These are phyloP conservation scores for Temnothorax curvispinosus DNA, from an alignment of 1,140 invertebrate genomes.

Conservation along the genomic window DNA sequence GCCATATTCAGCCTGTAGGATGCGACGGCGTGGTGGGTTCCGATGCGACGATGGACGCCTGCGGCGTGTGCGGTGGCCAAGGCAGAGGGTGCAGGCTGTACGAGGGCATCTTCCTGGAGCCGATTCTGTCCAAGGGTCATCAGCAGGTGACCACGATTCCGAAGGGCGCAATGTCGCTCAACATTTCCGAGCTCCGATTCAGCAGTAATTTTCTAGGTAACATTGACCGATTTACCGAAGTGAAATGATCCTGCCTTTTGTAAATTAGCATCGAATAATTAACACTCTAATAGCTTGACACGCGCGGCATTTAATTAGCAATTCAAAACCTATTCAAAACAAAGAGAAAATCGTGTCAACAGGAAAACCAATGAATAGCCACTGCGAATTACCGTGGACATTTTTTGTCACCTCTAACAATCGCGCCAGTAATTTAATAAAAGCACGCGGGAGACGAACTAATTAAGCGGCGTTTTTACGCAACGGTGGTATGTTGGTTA, in stretches of 20 bases:
- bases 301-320: not conserved
- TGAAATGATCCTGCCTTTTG: not conserved
- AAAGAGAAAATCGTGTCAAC: not conserved
- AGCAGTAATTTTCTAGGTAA: conserved; percentile 95
- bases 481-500: conserved; percentile 32
- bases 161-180: conserved; percentile 95
- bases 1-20: conserved; percentile 86
- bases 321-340: not conserved
- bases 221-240: conserved; percentile 69
- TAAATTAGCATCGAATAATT: not conserved
- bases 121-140: conserved; percentile 93
- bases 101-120: conserved; percentile 93
- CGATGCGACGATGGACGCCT: conserved; percentile 87
- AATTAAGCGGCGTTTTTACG: not conserved
- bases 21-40: conserved; percentile 91
- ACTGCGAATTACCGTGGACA: not conserved
- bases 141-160: conserved; percentile 95
- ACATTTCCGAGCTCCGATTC: conserved; percentile 94
- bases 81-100: conserved; percentile 87
- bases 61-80: conserved; percentile 87
- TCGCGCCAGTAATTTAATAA: not conserved
- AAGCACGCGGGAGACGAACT: not conserved
- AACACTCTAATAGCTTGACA: not conserved
- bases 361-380: not conserved
- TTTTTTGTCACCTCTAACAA: conserved; percentile 1